A percentile compares a stretch with the other conserved stretches of the same genome.
Evolutionary conservation across 23 tunicate species (phyloP).

Genomic region (Trididemnum nubilum): DNA sequence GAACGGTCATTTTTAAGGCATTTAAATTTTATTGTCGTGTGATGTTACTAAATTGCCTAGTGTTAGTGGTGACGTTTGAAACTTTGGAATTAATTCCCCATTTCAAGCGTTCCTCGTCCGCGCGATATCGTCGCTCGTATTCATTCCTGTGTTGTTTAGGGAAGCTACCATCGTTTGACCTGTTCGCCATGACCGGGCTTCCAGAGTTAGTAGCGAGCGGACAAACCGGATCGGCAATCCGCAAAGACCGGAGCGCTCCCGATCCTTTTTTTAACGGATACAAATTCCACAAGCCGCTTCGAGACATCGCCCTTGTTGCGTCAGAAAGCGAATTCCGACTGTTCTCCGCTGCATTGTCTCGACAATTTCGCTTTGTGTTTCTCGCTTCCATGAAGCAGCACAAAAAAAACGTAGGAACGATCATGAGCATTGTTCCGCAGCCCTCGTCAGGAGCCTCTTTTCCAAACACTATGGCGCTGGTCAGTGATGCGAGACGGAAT

Average conservation of each 20-base stretch:
- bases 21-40: no score
- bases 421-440: constrained; percentile 33
- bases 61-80: no score
- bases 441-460: neutral
- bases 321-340: constrained; percentile 26
- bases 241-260: constrained; percentile 36
- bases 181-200: constrained; percentile 49
- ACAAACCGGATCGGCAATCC: neutral
- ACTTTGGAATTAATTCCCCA: no score
- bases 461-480: constrained; percentile 31
- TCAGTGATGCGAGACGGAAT: constrained; percentile 30
- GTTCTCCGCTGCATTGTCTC: constrained; percentile 34
- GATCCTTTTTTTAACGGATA: constrained; percentile 42
- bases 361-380: constrained; percentile 20
- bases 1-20: no score
- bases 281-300: constrained; percentile 44
- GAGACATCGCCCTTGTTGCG: constrained; percentile 2
- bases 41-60: no score
- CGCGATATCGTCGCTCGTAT: no score
- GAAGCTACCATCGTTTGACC: constrained; percentile 26
- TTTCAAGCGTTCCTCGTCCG: no score
- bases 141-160: no score
- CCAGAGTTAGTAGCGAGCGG: neutral
- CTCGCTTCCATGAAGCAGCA: constrained; percentile 52
- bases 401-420: constrained; percentile 41